Evolutionary conservation across 2,888 invertebrate species (phyloP), one percentile per base, ranked within the genome.

Genomic region (Mythimna ferrago): DNA sequence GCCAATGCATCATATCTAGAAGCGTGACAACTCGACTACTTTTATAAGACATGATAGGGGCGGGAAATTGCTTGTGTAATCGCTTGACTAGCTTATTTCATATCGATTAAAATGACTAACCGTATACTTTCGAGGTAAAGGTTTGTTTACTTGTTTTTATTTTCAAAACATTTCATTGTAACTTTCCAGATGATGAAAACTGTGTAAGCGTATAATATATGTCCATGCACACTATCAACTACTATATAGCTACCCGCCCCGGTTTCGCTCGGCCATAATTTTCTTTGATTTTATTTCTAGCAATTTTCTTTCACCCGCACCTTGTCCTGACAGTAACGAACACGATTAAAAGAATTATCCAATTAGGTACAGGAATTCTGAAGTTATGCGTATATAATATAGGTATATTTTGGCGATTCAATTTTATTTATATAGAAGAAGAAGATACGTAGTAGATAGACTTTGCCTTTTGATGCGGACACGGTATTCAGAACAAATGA

Each of bases 41-140:
- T 81, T 73, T 68, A 75, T 78, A 67, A 10, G 76, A 76, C 71
- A 71, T 60, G 78, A 83, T 82, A 78, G 85, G 83, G 77, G 78
- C 67, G 64, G 66, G 26, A 81, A 78, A 70, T 77, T 73, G 41
- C 60, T 67, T 44, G 60, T 60, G 60, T 57, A 48, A 61, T 66
- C 63, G 56, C 11, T 71, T 7, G 54, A 16, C 0, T 6, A 26
- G 41, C 38, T 67, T 68, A 67, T 78, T 77, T 48, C 66, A 72
- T 69, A 48, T 69, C 1, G n/a, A 41, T 65, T 54, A 78, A 71
- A 65, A 65, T 79, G 54, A 78, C n/a, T 63, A 62, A 51, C 61
- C 26, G 44, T 54, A 41, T 0, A 63, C 6, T 21, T 48, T 14
- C 1, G 19, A 32, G 10, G 35, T 9, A n/a, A 38, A 14, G 9